phyloP scores from a whole-genome alignment of 2,797 vertebrate species.

The Sebastes alutus region DNA sequence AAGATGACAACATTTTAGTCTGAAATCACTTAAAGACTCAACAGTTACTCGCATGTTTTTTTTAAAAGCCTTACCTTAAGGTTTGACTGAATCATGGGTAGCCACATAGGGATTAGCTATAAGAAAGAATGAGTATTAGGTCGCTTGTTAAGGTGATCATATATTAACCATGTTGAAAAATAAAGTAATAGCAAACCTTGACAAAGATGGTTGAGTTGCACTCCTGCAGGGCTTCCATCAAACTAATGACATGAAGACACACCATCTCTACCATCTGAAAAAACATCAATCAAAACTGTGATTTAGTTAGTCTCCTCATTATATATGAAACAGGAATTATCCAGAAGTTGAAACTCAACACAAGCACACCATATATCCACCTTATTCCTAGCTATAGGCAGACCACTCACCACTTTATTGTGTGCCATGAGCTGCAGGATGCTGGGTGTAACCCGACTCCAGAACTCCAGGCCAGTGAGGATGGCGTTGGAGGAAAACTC shows the following conservation, averaged over 20 bases:
- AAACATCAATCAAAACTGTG: background rate
- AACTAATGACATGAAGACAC: constrained; percentile 97
- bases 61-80: constrained; percentile 87
- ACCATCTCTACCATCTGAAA: constrained; percentile 99
- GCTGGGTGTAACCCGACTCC: constrained; percentile 98
- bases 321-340: background rate
- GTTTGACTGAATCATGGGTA: constrained; percentile 99
- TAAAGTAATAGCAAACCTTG: constrained; percentile 85
- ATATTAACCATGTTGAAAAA: background rate
- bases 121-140: constrained; percentile 28
- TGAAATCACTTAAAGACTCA: background rate
- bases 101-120: constrained; percentile 99
- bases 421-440: constrained; percentile 99
- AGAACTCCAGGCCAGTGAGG: constrained; percentile 97
- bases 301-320: background rate
- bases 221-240: constrained; percentile 98
- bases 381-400: background rate
- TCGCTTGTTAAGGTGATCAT: background rate
- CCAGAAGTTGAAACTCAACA: background rate
- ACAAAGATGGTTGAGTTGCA: constrained; percentile 99
- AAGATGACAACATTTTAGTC: background rate
- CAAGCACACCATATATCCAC: background rate
- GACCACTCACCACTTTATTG: constrained; percentile 94
- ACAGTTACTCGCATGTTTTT: background rate
- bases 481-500: constrained; percentile 96